Conservation (phyloP, 2,797 vertebrate genomes). For the Staurois parvus region DNA sequence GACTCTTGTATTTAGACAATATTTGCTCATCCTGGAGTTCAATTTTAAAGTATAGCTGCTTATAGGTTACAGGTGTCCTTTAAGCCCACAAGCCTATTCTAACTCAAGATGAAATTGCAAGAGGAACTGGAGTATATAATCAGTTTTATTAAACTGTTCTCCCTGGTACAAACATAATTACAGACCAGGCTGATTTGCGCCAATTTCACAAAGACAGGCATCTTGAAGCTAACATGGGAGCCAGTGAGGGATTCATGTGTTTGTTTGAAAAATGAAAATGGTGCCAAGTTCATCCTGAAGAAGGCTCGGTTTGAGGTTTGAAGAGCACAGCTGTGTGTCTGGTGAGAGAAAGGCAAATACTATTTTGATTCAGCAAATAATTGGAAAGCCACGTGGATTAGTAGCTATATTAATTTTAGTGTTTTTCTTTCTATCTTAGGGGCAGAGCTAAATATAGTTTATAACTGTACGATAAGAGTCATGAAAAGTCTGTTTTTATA, state of each 20-base stretch:
- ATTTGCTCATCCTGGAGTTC: too few relatives aligned
- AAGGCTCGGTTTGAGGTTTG: background rate
- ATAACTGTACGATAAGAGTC: too few relatives aligned
- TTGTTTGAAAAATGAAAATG: conserved; percentile 28
- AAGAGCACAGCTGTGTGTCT: conserved; percentile 47
- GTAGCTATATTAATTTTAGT: conserved; percentile 36
- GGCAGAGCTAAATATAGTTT: background rate
- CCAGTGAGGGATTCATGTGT: conserved; percentile 18
- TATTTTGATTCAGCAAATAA: conserved; percentile 34
- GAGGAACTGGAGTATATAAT: conserved; percentile 7
- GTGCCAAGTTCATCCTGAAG: conserved; percentile 36
- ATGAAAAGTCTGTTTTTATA: too few relatives aligned
- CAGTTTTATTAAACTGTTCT: conserved; percentile 5
- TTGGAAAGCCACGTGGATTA: conserved; percentile 37
- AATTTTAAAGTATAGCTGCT: too few relatives aligned
- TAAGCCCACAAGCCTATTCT: too few relatives aligned
- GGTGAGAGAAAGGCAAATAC: conserved; percentile 43
- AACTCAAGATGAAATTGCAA: background rate
- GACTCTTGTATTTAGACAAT: too few relatives aligned
- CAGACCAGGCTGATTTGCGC: background rate
- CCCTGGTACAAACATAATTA: conserved; percentile 13
- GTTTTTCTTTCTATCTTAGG: background rate
- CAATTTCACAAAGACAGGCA: conserved; percentile 2
- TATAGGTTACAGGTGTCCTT: too few relatives aligned
- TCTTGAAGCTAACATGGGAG: background rate